Conservation (phyloP, 1,140 invertebrate species). For the Papilio dardanus region DNA sequence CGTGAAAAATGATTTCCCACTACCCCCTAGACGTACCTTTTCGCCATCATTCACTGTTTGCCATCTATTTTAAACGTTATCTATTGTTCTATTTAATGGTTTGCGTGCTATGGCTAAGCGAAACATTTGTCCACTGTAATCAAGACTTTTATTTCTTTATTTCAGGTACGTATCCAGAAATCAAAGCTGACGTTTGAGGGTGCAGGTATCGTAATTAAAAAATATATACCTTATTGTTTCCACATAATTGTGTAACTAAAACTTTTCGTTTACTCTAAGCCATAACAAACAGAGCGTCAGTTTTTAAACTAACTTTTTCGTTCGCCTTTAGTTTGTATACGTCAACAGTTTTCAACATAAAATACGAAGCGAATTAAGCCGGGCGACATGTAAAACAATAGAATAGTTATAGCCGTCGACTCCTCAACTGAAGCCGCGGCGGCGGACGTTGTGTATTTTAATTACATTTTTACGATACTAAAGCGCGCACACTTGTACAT, state of each 20-base stretch:
- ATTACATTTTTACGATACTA: conserved; percentile 81
- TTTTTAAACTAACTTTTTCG: conserved; percentile 41
- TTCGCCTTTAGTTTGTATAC: conserved; percentile 29
- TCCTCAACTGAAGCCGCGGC: conserved; percentile 47
- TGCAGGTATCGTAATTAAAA: conserved; percentile 24
- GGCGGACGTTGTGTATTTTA: conserved; percentile 77
- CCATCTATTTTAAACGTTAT: conserved; percentile 73
- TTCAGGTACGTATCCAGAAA: conserved; percentile 65
- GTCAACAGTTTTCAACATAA: conserved; percentile 30
- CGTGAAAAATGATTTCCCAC: conserved; percentile 80
- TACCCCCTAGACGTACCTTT: conserved; percentile 66
- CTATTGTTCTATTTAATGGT: conserved; percentile 66
- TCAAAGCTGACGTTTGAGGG: not conserved
- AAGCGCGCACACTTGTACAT: conserved; percentile 72
- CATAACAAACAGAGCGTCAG: not conserved
- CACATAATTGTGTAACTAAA: not conserved
- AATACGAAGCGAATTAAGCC: conserved; percentile 36
- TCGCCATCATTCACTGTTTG: conserved; percentile 73
- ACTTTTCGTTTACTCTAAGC: conserved; percentile 16
- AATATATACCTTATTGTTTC: not conserved
- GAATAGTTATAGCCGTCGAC: conserved; percentile 65
- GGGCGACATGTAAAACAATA: conserved; percentile 58
- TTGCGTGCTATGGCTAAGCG: conserved; percentile 66
- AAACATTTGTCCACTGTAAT: conserved; percentile 69
- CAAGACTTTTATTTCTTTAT: conserved; percentile 63